Evolutionary conservation across 2,888 invertebrate genomes (phyloP), one percentile per base, ranked within the genome.

Genomic region (Ectropis crepuscularia): DNA sequence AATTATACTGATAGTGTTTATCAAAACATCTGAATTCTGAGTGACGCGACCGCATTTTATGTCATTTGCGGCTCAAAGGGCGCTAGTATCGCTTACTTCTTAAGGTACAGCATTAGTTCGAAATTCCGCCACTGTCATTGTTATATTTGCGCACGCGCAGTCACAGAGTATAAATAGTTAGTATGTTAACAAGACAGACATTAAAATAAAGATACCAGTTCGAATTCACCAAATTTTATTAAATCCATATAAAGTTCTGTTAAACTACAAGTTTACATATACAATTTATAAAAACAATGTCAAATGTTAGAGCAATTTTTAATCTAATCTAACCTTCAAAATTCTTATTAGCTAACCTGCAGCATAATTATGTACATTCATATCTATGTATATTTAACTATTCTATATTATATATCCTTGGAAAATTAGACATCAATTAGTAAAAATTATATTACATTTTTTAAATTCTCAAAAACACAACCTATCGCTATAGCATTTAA

Each of bases 1-100:
- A 57, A 61, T 45, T 55, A 63, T 50, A 72, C 62, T 68, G 70
- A 72, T 69, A 67, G 41, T 50, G 63, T 64, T 69, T 70, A 72
- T 67, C 72, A 69, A 59, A 53, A 63, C 53, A 62, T 57, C 51
- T 46, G 16, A 41, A 28, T 6, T 10, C 16, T 12, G 6, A 10
- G 28, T 51, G 10, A 51, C 12, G n/a, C 28, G 16, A 50, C 12
- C 41, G 8, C 41, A 50, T 38, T 12, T 11, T 36, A 49, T 36
- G 9, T 45, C 10, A 37, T 41, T 46, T 53, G 16, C 57, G n/a
- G 16, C 49, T 28, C 0, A 10, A 12, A 16, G 49, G 65, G 67
- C 67, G 63, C 67, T 68, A 60, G 60, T 65, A 42, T 61, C 48
- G 63, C 28, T 5, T 5, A 39, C 45, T 39, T 37, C 28, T 7